Base-by-base conservation (phyloP, 2,888 invertebrate genomes). In the Orthonevra nobilis region DNA sequence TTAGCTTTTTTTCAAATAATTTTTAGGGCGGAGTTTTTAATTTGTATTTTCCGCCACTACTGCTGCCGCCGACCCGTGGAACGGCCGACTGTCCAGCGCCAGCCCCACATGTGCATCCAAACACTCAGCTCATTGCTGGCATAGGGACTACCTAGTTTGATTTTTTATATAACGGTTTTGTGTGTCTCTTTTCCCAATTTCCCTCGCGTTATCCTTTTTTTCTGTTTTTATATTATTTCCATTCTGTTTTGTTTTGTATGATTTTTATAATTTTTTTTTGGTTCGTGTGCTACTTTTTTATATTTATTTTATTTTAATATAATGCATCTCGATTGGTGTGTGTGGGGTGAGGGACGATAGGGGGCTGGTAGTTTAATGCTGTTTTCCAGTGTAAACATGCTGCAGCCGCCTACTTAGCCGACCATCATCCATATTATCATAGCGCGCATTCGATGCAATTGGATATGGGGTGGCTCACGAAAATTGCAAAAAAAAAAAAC, bases 11-110 rank as follows among this genome's bases (percentile, higher is more conserved):
- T 74, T 81, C 81, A 74, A 81, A 72, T 82, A 82, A 72, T 81
- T 85, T 87, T 87, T 85, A 85, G 88, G 87, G 87, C 88, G 87
- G 87, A 86, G 87, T 87, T 87, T 87, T 87, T 87, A 85, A 84
- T 86, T 87, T 86, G 86, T 85, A 86, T 87, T 86, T 85, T 85
- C 83, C 81, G 79, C 75, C 48, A 26, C 42, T 26, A 34, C 58
- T 81, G 79, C 83, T 82, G 81, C 81, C 36, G 20, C n/a, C 66
- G 9, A n/a, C 52, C 54, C 10, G 3, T 32, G 28, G 9, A 28
- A 19, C 38, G 19, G 26, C 46, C 26, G 28, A 70, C 42, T 60
- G 44, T 48, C 58, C 73, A 36, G 46, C 64, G 30, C 50, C 46
- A 52, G n/a, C n/a, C 42, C 52, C 48, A 61, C 52, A 42, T 69